Evolutionary conservation across 2,113 vertebrate species (phyloP).

Genomic region (Cygnus buccinator): DNA sequence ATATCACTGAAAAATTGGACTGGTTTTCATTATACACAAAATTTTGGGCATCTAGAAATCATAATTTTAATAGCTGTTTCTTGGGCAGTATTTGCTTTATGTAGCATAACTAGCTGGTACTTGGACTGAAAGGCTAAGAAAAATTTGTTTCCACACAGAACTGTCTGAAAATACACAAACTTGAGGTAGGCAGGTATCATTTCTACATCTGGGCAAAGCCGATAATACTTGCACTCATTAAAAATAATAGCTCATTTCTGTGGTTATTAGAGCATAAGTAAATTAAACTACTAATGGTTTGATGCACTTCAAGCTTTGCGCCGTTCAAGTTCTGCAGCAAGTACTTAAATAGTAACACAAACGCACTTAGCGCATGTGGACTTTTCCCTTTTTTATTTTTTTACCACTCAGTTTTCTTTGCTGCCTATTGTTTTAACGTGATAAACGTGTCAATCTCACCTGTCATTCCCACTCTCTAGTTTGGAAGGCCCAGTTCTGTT

Average conservation of each 20-base stretch:
- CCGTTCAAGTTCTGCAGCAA: conserved; percentile 6
- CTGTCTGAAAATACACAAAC: neutral
- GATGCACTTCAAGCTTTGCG: conserved; percentile 27
- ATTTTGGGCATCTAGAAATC: neutral
- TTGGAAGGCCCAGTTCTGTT: neutral
- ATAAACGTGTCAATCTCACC: neutral
- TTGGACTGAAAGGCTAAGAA: neutral
- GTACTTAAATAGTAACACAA: neutral
- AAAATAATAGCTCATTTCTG: conserved; percentile 69
- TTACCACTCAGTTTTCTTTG: neutral
- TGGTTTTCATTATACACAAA: neutral
- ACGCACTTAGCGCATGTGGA: neutral
- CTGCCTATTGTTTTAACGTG: neutral
- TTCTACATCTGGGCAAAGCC: conserved; percentile 2
- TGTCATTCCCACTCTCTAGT: neutral
- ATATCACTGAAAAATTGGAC: neutral
- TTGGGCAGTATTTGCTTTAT: conserved; percentile 1
- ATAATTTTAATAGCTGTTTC: neutral
- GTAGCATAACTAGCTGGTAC: neutral
- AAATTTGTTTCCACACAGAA: neutral
- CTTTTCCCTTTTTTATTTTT: neutral
- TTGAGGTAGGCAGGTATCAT: neutral
- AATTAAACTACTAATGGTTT: conserved; percentile 53
- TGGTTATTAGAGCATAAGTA: conserved; percentile 64
- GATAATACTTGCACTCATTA: conserved; percentile 49